Evolutionary conservation across 2,888 invertebrate genomes (phyloP), one percentile per base, ranked within the genome.

Genomic region (Anthophora plumipes): DNA sequence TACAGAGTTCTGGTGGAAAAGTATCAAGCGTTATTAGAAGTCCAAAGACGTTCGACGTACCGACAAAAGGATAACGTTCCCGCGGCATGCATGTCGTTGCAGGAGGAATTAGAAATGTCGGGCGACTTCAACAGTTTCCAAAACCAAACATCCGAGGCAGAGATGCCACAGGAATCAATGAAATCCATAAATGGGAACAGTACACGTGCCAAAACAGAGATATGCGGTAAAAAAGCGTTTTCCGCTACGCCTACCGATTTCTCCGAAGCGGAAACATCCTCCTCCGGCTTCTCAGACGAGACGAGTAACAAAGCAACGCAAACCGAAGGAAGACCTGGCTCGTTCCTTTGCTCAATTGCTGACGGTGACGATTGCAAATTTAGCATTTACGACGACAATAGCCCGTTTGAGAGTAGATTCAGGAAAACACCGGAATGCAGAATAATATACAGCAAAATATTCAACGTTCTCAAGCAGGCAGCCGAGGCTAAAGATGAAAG

Each of bases 361-460:
- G 97, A 97, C 91, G 97, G 97, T 14, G 97, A 97, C 87, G 97
- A 97, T 91, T 97, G 97, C 92, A 96, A 96, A 86, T 97, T 97
- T 92, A 97, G 97, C 92, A 97, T 97, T 91, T 97, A 97, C 91
- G 97, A 97, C 90, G 95, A 95, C 79, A 96, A 95, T 67, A 97
- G 96, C 90, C 96, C 97, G 0, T 96, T 97, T 92, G 97, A 97
- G 90, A 96, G 96, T 85, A 95, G 97, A 70, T 97, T 97, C 95
- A 95, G 96, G 22, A 97, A 97, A 92, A 95, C 97, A 41, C 97
- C 97, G 0, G 97, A 97, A 90, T 97, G 97, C 91, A 95, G 96
- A 5, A 96, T 96, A 89, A 92, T 97, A 8, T 98, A 97, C 93
- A 96, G 96, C 88, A 97, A 98, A 92, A 97, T 98, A 80, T 97